These are phyloP conservation scores for Baccha elongata DNA, from an alignment of 2,888 invertebrate species.

Conservation along the genomic window DNA sequence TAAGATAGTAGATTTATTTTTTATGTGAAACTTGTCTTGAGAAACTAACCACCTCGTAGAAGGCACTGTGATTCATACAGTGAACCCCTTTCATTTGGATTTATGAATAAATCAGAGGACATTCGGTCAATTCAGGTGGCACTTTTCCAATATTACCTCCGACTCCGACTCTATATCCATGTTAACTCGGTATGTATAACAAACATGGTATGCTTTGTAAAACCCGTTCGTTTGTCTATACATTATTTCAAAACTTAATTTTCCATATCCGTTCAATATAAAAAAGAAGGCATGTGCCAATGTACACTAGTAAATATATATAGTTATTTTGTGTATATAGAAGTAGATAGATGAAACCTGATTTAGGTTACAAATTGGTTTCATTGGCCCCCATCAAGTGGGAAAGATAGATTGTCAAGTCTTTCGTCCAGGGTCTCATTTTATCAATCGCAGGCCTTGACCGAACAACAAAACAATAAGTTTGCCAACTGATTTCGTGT, in stretches of 20 bases:
- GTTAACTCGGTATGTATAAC: background rate
- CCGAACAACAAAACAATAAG: too few species aligned
- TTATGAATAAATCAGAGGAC: constrained; percentile 66
- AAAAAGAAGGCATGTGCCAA: constrained; percentile 32
- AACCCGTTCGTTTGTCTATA: constrained; percentile 34
- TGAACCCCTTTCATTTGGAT: constrained; percentile 62
- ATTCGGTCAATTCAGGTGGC: constrained; percentile 66
- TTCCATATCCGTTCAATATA: constrained; percentile 56
- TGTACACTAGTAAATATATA: constrained; percentile 33
- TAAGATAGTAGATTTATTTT: constrained; percentile 3
- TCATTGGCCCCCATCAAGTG: constrained; percentile 34
- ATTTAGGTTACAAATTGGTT: constrained; percentile 46
- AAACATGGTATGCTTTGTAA: background rate
- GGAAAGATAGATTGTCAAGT: constrained; percentile 22
- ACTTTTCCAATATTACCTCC: constrained; percentile 59
- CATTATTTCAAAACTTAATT: constrained; percentile 46
- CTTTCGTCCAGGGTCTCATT: constrained; percentile 13
- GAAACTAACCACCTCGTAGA: constrained; percentile 52
- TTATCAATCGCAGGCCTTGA: background rate
- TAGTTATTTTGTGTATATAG: constrained; percentile 15
- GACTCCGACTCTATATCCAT: background rate
- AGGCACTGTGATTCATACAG: too few species aligned
- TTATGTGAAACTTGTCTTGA: constrained; percentile 36
- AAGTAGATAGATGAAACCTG: constrained; percentile 28
- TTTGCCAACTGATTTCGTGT: too few species aligned